A percentile compares a stretch with the other conserved stretches of the same genome.
phyloP scores from a whole-genome alignment of 2,797 vertebrate species.

The Helarctos malayanus region DNA sequence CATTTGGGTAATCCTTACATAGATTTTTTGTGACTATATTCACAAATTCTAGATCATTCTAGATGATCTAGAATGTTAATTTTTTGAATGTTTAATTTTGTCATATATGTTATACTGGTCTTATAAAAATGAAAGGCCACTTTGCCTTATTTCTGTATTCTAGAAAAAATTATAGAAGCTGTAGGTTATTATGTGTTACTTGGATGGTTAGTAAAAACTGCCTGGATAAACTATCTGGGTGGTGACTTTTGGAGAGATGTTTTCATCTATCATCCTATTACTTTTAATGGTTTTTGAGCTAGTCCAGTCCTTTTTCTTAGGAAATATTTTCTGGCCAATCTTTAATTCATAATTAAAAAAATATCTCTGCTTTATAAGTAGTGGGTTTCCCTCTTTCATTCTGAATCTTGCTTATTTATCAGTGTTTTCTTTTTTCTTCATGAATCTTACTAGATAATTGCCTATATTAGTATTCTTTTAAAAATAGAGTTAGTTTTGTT shows the following conservation, averaged over 20 bases:
- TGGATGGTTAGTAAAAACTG: conserved; percentile 29
- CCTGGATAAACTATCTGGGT: not conserved
- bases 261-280: conserved; percentile 8
- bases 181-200: not conserved
- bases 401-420: conserved; percentile 16
- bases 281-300: not conserved
- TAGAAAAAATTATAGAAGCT: not conserved
- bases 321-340: not conserved
- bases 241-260: not conserved
- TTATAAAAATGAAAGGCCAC: not conserved
- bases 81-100: conserved; percentile 45
- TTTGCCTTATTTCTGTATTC: not conserved
- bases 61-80: not conserved
- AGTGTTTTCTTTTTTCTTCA: not conserved
- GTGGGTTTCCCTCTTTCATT: not conserved
- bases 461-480: not conserved
- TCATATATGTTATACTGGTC: not conserved
- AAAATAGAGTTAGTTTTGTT: not conserved
- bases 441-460: not conserved
- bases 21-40: not conserved
- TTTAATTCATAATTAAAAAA: not conserved
- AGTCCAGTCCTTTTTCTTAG: not conserved
- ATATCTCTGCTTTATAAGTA: not conserved
- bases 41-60: not conserved
- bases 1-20: not conserved